Evolutionary conservation across 2,113 vertebrate species (phyloP).

Genomic region (Phyllostomus hastatus): DNA sequence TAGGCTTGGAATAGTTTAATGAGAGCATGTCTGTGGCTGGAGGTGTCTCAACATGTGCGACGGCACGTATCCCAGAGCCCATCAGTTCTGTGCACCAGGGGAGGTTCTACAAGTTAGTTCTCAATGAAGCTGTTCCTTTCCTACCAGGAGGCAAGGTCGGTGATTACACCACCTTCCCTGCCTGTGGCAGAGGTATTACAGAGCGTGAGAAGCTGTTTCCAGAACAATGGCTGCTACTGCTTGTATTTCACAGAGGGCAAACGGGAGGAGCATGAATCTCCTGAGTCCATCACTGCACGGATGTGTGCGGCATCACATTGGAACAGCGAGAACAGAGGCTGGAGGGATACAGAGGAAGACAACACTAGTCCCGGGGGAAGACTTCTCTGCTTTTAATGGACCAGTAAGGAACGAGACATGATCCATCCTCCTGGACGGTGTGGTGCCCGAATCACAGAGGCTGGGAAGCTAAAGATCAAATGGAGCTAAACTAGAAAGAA

Average conservation of each 20-base stretch:
- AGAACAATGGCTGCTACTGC: background rate
- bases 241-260: background rate
- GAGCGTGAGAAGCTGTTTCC: background rate
- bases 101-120: background rate
- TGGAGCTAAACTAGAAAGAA: background rate
- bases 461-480: background rate
- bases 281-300: background rate
- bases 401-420: background rate
- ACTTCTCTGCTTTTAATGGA: background rate
- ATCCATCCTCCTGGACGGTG: background rate
- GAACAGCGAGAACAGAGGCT: background rate
- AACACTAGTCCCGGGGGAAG: background rate
- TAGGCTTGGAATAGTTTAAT: background rate
- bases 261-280: background rate
- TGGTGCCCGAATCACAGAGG: background rate
- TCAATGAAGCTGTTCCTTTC: background rate
- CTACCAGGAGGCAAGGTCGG: background rate
- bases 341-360: background rate
- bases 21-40: rapidly evolving
- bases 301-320: rapidly evolving
- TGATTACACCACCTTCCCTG: background rate
- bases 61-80: too few relatives aligned
- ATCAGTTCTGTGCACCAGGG: too few relatives aligned
- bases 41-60: background rate
- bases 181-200: background rate